phyloP scores from a whole-genome alignment of 2,113 vertebrate species.

The Myotis davidii region DNA sequence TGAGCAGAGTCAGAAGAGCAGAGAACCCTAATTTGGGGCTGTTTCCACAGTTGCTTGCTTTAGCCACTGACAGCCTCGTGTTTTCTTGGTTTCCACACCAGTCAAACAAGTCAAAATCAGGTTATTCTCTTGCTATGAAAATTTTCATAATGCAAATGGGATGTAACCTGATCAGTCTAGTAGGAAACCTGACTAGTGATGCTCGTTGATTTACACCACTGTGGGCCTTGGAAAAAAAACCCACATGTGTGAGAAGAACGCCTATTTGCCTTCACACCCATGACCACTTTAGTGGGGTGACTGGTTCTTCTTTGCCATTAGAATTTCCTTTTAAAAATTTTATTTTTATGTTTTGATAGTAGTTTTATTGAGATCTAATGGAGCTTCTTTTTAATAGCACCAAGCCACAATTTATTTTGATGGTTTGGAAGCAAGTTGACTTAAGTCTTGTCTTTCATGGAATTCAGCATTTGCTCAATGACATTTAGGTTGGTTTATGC shows the following conservation, averaged over 20 bases:
- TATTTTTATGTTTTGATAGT: not conserved
- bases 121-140: not conserved
- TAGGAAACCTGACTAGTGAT: not conserved
- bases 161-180: not conserved
- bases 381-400: not conserved
- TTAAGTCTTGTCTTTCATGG: not conserved
- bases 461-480: conserved; percentile 9
- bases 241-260: not conserved
- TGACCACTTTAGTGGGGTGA: not conserved
- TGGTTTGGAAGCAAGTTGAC: conserved; percentile 13
- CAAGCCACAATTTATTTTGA: not conserved
- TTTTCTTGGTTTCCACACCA: not conserved
- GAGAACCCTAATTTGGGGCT: not conserved
- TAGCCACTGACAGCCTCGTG: not conserved
- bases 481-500: conserved; percentile 43
- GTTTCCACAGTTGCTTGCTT: not conserved
- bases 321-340: not conserved
- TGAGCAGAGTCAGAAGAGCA: not conserved
- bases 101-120: not conserved
- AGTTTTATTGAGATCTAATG: not conserved
- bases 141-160: not conserved
- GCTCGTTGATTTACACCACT: not conserved
- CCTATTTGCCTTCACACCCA: too few species aligned
- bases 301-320: not conserved
- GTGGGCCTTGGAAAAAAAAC: not conserved